These are phyloP conservation scores for Zonitis immaculata DNA, from an alignment of 2,888 invertebrate species.

Conservation along the genomic window DNA sequence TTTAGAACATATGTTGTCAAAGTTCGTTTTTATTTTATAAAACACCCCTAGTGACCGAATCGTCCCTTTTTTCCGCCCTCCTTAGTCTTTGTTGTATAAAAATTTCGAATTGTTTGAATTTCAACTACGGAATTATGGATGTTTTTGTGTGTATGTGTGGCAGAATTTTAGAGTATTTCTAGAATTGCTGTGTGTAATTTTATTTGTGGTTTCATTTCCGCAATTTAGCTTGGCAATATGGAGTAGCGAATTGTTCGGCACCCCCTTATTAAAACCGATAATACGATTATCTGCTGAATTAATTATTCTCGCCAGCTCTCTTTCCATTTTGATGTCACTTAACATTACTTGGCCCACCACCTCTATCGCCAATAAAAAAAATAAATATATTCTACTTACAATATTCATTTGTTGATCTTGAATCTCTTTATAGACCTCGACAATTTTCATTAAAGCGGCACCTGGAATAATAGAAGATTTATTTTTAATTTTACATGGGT, in stretches of 20 bases:
- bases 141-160: too few species aligned
- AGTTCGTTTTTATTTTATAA: conserved; percentile 9
- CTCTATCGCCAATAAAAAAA: too few species aligned
- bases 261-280: conserved; percentile 30
- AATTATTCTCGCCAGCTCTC: conserved; percentile 34
- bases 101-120: conserved; percentile 1
- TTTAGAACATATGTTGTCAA: conserved; percentile 18
- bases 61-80: conserved; percentile 11
- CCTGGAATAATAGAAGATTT: conserved; percentile 58
- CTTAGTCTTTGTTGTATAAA: conserved; percentile 14
- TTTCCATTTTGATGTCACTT: conserved; percentile 29
- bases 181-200: conserved; percentile 33
- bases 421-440: conserved; percentile 89
- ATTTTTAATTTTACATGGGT: too few species aligned
- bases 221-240: conserved; percentile 10
- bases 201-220: conserved; percentile 31
- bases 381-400: conserved; percentile 66
- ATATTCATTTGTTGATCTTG: conserved; percentile 94
- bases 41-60: conserved; percentile 19
- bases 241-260: too few species aligned
- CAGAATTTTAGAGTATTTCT: conserved; percentile 18
- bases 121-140: conserved; percentile 24
- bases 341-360: conserved; percentile 9
- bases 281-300: conserved; percentile 39
- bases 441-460: conserved; percentile 85